Evolutionary conservation across 2,888 invertebrate genomes (phyloP).

Genomic region (Ormyrus pomaceus): DNA sequence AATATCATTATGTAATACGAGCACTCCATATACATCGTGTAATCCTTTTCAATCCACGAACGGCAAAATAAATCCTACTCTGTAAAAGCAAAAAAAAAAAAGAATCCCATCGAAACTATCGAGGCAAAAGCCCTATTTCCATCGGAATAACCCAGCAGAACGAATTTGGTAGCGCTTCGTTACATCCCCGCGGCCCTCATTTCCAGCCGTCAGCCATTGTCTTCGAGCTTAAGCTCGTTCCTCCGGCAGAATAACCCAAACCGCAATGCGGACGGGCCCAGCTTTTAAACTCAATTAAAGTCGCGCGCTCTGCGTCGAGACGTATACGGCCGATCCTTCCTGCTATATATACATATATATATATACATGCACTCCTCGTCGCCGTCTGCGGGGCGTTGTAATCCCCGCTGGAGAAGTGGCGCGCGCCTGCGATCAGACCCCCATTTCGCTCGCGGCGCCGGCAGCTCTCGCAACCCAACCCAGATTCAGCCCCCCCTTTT

Average conservation of each 20-base stretch:
- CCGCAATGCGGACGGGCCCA: slow-evolving; percentile 52
- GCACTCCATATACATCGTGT: too few relatives aligned
- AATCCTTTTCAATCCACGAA: too few relatives aligned
- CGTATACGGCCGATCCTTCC: slow-evolving; percentile 27
- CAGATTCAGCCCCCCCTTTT: neutral
- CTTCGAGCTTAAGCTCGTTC: slow-evolving; percentile 7
- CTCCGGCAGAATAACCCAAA: slow-evolving; percentile 35
- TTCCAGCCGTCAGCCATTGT: slow-evolving; percentile 25
- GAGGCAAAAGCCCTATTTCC: too few relatives aligned
- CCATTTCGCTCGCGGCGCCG: slow-evolving; percentile 17
- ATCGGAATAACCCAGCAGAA: too few relatives aligned
- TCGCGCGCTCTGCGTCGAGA: slow-evolving; percentile 49
- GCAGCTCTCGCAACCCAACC: neutral
- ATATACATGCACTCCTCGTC: too few relatives aligned
- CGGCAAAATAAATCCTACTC: too few relatives aligned
- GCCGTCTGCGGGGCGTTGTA: neutral
- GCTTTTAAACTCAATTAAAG: slow-evolving; percentile 62
- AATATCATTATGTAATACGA: too few relatives aligned
- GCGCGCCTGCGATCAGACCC: neutral
- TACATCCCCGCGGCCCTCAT: slow-evolving; percentile 5
- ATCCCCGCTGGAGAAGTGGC: neutral
- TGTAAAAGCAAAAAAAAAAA: too few relatives aligned
- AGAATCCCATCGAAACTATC: neutral
- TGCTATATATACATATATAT: too few relatives aligned
- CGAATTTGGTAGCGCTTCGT: neutral